These are phyloP conservation scores for Caenorhabditis sp. DNA, from an alignment of 2,888 invertebrate genomes.

Conservation along the genomic window DNA sequence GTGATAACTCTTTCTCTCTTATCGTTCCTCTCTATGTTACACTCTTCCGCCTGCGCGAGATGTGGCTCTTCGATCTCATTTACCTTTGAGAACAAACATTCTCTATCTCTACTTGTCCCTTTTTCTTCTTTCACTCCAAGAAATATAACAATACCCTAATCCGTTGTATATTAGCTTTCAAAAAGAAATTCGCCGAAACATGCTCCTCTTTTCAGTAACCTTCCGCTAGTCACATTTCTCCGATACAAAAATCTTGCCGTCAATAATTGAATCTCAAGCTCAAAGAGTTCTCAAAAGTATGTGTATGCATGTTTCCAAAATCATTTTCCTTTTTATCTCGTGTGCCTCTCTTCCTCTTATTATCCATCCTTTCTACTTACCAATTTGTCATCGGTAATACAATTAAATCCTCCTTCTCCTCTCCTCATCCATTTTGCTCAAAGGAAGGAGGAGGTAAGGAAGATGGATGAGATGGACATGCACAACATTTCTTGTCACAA, in stretches of 20 bases:
- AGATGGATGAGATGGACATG: conserved; percentile 31
- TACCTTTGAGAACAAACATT: conserved; percentile 42
- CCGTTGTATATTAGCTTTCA: conserved; percentile 23
- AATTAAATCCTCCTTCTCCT: conserved; percentile 44
- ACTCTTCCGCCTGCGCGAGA: conserved; percentile 22
- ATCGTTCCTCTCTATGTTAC: conserved; percentile 15
- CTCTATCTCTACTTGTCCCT: neutral
- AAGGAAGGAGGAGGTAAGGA: conserved; percentile 32
- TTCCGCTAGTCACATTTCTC: conserved; percentile 7
- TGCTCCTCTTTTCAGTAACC: neutral
- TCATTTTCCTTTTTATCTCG: conserved; percentile 23
- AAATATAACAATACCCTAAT: conserved; percentile 40
- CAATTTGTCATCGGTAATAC: conserved; percentile 57
- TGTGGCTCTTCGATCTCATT: conserved; percentile 28
- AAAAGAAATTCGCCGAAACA: conserved; percentile 29
- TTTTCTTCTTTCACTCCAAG: neutral
- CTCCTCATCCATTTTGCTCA: conserved; percentile 32
- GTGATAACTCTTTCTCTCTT: conserved; percentile 26
- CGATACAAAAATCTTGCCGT: conserved; percentile 2
- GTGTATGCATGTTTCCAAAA: conserved; percentile 20
- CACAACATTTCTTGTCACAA: conserved; percentile 1
- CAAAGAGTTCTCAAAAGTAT: conserved; percentile 7
- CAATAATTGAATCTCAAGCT: conserved; percentile 14
- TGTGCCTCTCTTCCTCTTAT: neutral
- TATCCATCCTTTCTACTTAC: conserved; percentile 16